Percentiles rank a stretch among this genome's conserved stretches.
These are phyloP conservation scores for Malurus alboscapulatus DNA, from an alignment of 2,113 vertebrate genomes.

Conservation along the genomic window DNA sequence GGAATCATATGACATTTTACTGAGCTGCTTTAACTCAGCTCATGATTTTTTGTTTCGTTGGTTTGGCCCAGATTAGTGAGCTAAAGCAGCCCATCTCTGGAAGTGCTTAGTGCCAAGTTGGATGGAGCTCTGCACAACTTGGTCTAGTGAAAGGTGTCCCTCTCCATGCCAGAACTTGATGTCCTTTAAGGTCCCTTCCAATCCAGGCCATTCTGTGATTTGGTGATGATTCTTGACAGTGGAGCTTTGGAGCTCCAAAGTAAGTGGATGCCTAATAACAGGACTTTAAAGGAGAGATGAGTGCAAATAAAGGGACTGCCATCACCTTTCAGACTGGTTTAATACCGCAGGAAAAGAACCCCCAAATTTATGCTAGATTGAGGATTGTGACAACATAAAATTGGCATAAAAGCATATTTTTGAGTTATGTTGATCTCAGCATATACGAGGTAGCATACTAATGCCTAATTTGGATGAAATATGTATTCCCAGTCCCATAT, in stretches of 20 bases:
- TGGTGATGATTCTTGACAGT: background rate
- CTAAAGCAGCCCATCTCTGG: background rate
- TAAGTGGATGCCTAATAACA: background rate
- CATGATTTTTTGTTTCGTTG: fast-evolving
- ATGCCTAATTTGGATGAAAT: background rate
- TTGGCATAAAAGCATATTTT: background rate
- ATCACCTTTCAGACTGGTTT: background rate
- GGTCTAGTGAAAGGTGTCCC: background rate
- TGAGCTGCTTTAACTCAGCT: background rate
- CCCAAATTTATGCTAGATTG: fast-evolving
- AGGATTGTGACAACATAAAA: background rate
- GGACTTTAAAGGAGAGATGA: background rate
- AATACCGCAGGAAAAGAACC: background rate
- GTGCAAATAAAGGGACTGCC: background rate
- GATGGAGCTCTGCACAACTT: background rate
- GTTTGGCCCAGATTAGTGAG: background rate
- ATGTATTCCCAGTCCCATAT: background rate
- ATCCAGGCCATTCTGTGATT: background rate
- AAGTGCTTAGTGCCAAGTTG: background rate
- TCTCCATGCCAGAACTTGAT: background rate
- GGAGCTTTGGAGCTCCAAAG: background rate
- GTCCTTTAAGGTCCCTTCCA: background rate
- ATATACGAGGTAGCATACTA: background rate
- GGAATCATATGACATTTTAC: fast-evolving
- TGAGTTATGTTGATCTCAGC: background rate